A percentile compares a stretch with the other conserved stretches of the same genome.
These are phyloP conservation scores for Microctonus hyperodae DNA, from an alignment of 2,888 invertebrate species.

Conservation along the genomic window DNA sequence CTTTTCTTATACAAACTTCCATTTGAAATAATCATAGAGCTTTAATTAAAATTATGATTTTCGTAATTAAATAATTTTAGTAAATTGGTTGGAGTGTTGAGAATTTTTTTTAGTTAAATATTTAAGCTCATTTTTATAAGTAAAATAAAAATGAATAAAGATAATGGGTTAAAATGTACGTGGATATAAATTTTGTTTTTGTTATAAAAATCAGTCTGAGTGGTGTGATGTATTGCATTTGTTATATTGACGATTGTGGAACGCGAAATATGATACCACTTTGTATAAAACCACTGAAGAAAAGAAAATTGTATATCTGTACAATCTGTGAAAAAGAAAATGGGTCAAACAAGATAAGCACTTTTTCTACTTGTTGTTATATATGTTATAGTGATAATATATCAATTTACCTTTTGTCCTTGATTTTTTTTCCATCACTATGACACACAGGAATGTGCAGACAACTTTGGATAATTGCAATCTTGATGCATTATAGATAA, in stretches of 20 bases:
- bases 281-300: neutral
- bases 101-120: too few species aligned
- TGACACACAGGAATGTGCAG: too few species aligned
- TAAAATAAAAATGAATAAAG: too few species aligned
- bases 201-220: neutral
- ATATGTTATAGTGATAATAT: neutral
- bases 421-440: too few species aligned
- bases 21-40: too few species aligned
- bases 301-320: neutral
- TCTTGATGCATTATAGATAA: too few species aligned
- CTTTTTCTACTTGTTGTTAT: neutral
- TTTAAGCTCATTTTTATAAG: too few species aligned
- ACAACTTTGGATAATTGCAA: too few species aligned
- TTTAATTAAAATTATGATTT: too few species aligned
- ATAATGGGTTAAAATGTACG: too few species aligned
- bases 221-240: neutral
- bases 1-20: neutral
- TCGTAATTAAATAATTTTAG: too few species aligned
- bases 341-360: slow-evolving; percentile 1
- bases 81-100: too few species aligned
- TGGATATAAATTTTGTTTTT: neutral
- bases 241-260: neutral
- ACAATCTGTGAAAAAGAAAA: neutral
- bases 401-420: neutral
- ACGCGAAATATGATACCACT: neutral